A percentile compares a stretch with the other conserved stretches of the same genome.
Conservation (phyloP, 2,888 invertebrate genomes). For the Atethmia centrago region DNA sequence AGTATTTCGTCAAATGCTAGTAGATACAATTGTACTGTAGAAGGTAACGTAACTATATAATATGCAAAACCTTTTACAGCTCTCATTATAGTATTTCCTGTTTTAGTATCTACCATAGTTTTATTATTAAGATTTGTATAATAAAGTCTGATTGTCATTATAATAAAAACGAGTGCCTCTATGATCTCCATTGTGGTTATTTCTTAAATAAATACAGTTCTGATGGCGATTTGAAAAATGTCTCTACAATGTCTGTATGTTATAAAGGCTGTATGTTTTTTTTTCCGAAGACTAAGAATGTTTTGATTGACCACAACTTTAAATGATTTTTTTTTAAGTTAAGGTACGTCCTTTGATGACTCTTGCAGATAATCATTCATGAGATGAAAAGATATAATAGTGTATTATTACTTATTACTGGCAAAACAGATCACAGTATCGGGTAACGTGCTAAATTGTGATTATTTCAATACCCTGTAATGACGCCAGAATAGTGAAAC, state of each 20-base stretch:
- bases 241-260: neutral
- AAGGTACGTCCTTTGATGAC: neutral
- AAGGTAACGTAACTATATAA: neutral
- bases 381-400: slow-evolving; percentile 13
- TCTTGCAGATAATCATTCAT: neutral
- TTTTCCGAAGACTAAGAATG: neutral
- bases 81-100: slow-evolving; percentile 28
- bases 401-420: slow-evolving; percentile 23
- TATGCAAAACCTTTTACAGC: neutral
- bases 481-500: slow-evolving; percentile 29
- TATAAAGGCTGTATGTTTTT: too few relatives aligned
- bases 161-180: slow-evolving; percentile 17
- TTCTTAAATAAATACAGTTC: neutral
- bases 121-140: slow-evolving; percentile 35
- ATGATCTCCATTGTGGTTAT: slow-evolving; percentile 9
- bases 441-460: slow-evolving; percentile 20
- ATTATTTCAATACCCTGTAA: slow-evolving; percentile 24
- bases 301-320: neutral
- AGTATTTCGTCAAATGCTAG: neutral
- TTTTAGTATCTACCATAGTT: slow-evolving; percentile 11
- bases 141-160: slow-evolving; percentile 15
- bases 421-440: slow-evolving; percentile 42
- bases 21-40: neutral
- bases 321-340: neutral
- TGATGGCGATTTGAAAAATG: neutral